Evolutionary conservation across 1,140 invertebrate species (phyloP), one percentile per base, ranked within the genome.

Genomic region (Cydia strobilella): DNA sequence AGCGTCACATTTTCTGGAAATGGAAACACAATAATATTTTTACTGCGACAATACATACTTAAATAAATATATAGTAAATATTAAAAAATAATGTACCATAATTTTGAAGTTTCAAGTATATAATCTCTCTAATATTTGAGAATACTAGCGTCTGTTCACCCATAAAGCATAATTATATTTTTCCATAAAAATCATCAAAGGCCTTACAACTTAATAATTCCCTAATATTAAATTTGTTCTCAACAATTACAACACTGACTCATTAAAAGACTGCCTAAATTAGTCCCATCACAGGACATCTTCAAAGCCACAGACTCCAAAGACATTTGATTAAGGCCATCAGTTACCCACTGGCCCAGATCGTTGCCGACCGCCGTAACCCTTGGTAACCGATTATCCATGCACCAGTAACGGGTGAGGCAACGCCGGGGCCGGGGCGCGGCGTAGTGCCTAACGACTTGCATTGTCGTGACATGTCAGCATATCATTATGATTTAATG

Each of bases 321-420:
- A 54, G 51, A 23, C 20, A 59, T 59, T 23, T 59, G 18, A 59
- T 59, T 59, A 20, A 59, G 51, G 20, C n/a, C 54, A 59, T 59
- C 54, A 23, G 54, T 59, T 59, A n/a, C 13, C 65, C 27, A 35
- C 31, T 69, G 65, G 7, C 65, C 65, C 31, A 69, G 65, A 35
- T 69, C n/a, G 23, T 69, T 42, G 27, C 35, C 65, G 31, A 35
- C 63, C 25, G 23, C 7, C 27, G 65, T 69, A 69, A 69, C 65
- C 65, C 31, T 42, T 15, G 65, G 31, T 69, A 69, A 69, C 65
- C 65, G 65, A 69, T 69, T 69, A 35, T 69, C 31, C 65, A 69
- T 69, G 65, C 65, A 35, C 65, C 18, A 39, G 65, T 35, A 65
- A 59, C 54, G 54, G 54, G 20, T 59, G 54, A 59, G 65, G 27